Base-by-base conservation (phyloP, 1,140 invertebrate genomes). In the Drosophila kepulauana region DNA sequence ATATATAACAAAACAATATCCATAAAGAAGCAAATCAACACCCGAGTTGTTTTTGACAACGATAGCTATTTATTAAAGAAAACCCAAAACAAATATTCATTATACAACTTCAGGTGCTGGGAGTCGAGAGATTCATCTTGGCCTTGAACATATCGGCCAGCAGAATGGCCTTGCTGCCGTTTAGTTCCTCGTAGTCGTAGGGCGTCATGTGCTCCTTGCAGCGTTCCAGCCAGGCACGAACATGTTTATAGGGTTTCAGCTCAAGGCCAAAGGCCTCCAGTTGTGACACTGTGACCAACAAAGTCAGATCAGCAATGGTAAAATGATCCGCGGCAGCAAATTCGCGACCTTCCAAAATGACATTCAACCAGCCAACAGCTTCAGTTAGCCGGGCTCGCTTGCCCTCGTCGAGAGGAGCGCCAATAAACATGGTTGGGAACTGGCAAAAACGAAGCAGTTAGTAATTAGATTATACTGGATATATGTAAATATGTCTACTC, bases 241-340 rank as follows among this genome's bases (percentile, higher is more conserved):
- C 59, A 45, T 82, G 64, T 13, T 81, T 84, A 33, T 82, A 92
- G 20, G 91, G 71, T 25, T 65, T 51, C 8, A 93, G 46, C 5
- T 93, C 91, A 48, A 92, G 85, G 0, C 71, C 89, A 33, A 92
- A 91, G 7, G 91, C 91, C 48, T 93, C 92, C 15, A 91, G 73
- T 66, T 93, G 92, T 4, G 72, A 92, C 35, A 94, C 75, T 1
- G 93, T 93, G 3, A 93, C 85, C 6, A 92, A 74, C 0, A 94
- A 41, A 0, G 92, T 49, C 1, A 94, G 72, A 81, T 95, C 95
- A 4, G 95, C 95, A 59, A 96, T 92, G 5, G 95, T 95, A 2
- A 95, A 80, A 16, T 93, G 88, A 0, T 92, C 38, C 0, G 93
- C 81, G 3, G 93, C 92, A 0, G 86, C 43, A 78, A 52, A 92